Conservation (phyloP, 2,797 vertebrate genomes). For the Xerus rutilus region DNA sequence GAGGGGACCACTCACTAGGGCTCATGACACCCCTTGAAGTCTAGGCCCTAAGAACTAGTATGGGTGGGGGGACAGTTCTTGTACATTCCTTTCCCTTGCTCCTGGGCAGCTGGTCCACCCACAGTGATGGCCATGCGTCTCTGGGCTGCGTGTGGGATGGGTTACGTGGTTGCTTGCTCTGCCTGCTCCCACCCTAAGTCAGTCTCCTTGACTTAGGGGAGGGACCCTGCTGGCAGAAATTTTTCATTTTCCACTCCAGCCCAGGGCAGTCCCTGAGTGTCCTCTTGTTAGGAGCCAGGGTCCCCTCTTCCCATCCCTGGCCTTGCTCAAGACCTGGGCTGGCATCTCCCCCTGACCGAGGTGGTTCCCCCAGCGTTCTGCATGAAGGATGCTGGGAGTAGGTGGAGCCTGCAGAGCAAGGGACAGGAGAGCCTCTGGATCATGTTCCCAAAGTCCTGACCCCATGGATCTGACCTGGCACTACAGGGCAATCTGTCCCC, state of each 20-base stretch:
- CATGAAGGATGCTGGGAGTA: neutral
- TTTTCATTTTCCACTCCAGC: neutral
- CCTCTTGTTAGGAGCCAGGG: neutral
- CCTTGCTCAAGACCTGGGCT: neutral
- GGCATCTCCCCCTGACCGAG: neutral
- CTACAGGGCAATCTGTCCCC: neutral
- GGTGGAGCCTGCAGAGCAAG: accelerated
- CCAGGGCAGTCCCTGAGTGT: neutral
- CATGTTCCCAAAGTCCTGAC: neutral
- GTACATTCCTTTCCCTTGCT: neutral
- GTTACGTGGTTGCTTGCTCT: neutral
- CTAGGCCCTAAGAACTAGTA: neutral
- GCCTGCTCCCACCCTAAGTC: accelerated
- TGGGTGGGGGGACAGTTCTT: neutral
- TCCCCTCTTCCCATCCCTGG: neutral
- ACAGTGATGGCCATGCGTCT: accelerated
- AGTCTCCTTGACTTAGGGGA: neutral
- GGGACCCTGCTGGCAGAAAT: accelerated
- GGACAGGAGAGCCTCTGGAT: neutral
- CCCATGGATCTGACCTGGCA: neutral
- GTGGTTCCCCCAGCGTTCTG: neutral
- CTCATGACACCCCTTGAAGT: neutral
- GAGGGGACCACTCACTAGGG: neutral
- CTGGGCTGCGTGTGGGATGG: neutral
- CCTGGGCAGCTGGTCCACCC: neutral